A percentile compares a stretch with the other conserved stretches of the same genome.
These are phyloP conservation scores for Sapayoa aenigma DNA, from an alignment of 2,113 vertebrate species.

Conservation along the genomic window DNA sequence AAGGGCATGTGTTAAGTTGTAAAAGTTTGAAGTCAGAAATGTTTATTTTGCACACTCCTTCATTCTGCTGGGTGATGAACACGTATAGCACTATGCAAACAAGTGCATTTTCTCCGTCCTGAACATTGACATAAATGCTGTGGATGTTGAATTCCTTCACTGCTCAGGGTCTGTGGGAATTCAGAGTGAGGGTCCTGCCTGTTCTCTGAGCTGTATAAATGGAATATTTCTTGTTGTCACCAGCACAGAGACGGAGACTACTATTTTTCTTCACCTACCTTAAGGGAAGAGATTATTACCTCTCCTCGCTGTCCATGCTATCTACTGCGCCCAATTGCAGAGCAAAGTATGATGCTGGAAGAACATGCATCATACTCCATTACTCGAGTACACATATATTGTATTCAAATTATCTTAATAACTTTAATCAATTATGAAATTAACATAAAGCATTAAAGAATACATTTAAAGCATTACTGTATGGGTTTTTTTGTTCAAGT, in stretches of 20 bases:
- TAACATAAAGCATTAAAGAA: neutral
- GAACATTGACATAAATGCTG: neutral
- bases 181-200: neutral
- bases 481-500: neutral
- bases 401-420: neutral
- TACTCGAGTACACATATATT: neutral
- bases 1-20: slow-evolving; percentile 19
- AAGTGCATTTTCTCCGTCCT: neutral
- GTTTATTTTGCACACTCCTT: slow-evolving; percentile 20
- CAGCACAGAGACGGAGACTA: neutral
- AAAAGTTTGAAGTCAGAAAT: slow-evolving; percentile 32
- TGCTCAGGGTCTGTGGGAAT: neutral
- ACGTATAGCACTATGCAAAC: neutral
- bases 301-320: neutral
- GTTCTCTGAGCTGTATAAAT: neutral
- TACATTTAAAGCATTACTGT: neutral
- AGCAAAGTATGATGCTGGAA: neutral
- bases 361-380: neutral
- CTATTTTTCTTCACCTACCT: neutral
- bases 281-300: neutral
- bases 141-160: neutral
- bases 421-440: neutral
- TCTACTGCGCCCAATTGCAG: neutral
- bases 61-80: neutral
- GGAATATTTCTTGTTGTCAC: neutral